Base-by-base conservation (phyloP, 2,888 invertebrate genomes). In the Acleris cristana region DNA sequence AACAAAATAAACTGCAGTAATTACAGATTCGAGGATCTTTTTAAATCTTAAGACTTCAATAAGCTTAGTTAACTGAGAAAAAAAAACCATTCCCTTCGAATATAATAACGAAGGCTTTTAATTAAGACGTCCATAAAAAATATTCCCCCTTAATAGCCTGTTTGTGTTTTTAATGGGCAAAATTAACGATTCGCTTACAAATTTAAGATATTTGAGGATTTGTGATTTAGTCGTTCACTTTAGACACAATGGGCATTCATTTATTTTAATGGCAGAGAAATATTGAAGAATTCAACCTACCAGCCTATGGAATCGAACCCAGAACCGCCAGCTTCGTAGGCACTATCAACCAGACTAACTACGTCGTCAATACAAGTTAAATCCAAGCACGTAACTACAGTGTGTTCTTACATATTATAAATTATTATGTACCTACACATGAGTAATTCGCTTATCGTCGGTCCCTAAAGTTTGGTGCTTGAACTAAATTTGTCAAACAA, bases 401-500 rank as follows among this genome's bases (percentile, higher is more conserved):
- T 18, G n/a, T 7, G 48, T 53, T 44, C 59, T 59, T 10, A 48
- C 40, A 40, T 44, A 56, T 21, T 19, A 26, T 19, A 40, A 3
- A 56, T 14, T 55, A 19, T 45, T n/a, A 45, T 14, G 56, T 57
- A 64, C n/a, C n/a, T n/a, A n/a, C 19, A 26, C 49, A 49, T 21
- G 14, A 19, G 40, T 57, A 66, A 51, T 60, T 64, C 59, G 52
- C 59, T 61, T 64, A 64, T 64, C 60, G 30, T 12, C n/a, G 49
- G 57, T 2, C 65, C 65, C 57, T 49, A 62, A 69, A 69, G 57
- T 69, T 69, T 61, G 53, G 44, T 57, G 62, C 61, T 65, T 69
- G 23, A 61, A 53, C 45, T 61, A 49, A 69, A 65, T 69, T 56
- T 56, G 45, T 44, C 64, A 51, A 51, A 30, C 26, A 60, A 12